Evolutionary conservation across 2,113 vertebrate species (phyloP), one percentile per base, ranked within the genome.

Genomic region (Gadus macrocephalus): DNA sequence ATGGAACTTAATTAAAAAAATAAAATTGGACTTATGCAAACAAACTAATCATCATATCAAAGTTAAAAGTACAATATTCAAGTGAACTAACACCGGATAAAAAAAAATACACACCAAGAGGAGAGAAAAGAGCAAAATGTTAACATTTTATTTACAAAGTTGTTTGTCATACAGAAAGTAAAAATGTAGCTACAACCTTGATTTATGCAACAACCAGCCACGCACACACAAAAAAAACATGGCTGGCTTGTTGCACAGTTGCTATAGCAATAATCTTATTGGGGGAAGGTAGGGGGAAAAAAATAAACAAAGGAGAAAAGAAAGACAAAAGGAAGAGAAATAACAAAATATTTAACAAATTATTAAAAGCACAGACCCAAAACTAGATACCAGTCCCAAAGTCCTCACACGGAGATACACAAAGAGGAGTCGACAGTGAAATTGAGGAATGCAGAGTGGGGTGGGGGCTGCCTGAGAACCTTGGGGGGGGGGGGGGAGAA

Each of bases 81-180:
- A 49, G 11, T 14, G 8, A 35, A 5, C 8, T 2, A 49, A 49
- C n/a, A 63, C 58, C 49, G 14, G 42, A 28, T 69, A 38, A 61
- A 25, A 16, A 79, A 19, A 76, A 80, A 79, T 63, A 55, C 58
- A 81, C 75, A 61, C 78, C 42, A 84, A 71, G 65, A 71, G 66
- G 64, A 77, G 62, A 84, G 74, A 85, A 85, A 91, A 92, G 89
- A 92, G 88, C 89, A 93, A 96, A 95, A 95, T 94, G 93, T 95
- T 93, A 95, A 95, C 93, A 94, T 94, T 96, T 96, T 97, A 96
- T 97, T 97, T 97, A 96, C 94, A 96, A 96, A 95, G 93, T 91
- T 88, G 86, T 92, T 89, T 89, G 83, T 91, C 92, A 91, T 94
- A 95, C 94, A 96, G 92, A 94, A 96, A 96, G 94, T 96, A 95